phyloP scores from a whole-genome alignment of 2,888 invertebrate genomes.

The Tortricodes alternella region DNA sequence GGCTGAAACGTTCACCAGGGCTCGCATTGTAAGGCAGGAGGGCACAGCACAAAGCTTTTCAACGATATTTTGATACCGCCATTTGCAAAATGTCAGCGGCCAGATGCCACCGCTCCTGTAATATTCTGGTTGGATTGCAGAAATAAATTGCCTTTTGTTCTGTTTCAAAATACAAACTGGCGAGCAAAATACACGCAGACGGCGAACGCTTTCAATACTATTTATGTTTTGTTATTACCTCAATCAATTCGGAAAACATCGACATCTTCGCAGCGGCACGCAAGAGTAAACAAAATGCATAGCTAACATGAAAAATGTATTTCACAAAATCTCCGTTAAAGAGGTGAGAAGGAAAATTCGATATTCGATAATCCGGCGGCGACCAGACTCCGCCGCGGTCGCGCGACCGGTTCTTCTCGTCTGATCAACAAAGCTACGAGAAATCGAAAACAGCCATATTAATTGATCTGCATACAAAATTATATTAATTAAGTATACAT shows the following conservation, averaged over 20 bases:
- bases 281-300: not conserved
- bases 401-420: constrained; percentile 42
- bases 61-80: constrained; percentile 32
- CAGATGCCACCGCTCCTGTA: constrained; percentile 27
- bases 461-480: not conserved
- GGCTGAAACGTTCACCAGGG: constrained; percentile 13
- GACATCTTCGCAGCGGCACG: not conserved
- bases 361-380: constrained; percentile 67
- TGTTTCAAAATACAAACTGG: constrained; percentile 23
- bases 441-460: not conserved
- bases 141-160: constrained; percentile 31
- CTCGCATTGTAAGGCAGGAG: constrained; percentile 26
- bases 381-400: constrained; percentile 46
- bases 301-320: constrained; percentile 19
- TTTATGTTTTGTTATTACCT: not conserved
- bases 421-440: constrained; percentile 14
- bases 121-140: constrained; percentile 26
- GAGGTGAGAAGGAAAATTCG: constrained; percentile 52
- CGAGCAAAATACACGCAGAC: constrained; percentile 11
- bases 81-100: constrained; percentile 33
- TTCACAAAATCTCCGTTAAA: constrained; percentile 29
- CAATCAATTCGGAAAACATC: constrained; percentile 1
- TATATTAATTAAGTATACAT: too few relatives aligned
- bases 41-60: constrained; percentile 30
- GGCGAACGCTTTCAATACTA: not conserved